A percentile compares a stretch with the other conserved stretches of the same genome.
Evolutionary conservation across 1,140 invertebrate genomes (phyloP).

Genomic region (Bombus superbus): DNA sequence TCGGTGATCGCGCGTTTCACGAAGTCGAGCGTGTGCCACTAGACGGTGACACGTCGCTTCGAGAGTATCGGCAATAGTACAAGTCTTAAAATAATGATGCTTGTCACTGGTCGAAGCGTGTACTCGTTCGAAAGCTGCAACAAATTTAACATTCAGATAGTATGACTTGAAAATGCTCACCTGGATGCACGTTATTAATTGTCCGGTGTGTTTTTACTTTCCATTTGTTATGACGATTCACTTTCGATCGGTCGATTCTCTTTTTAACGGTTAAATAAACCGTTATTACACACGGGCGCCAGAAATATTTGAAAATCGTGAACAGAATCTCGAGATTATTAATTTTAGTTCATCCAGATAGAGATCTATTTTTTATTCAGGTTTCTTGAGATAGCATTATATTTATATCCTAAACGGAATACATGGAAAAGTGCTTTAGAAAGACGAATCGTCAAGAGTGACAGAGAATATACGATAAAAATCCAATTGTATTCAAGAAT

Average conservation of each 20-base stretch:
- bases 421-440: background rate
- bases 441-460: background rate
- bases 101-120: slow-evolving; percentile 1
- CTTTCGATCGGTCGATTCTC: background rate
- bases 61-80: background rate
- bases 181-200: background rate
- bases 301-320: background rate
- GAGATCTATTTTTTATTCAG: background rate
- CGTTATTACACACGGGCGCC: too few relatives aligned
- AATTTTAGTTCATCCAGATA: background rate
- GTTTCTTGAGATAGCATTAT: background rate
- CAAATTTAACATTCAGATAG: background rate
- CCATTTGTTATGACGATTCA: background rate
- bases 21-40: background rate
- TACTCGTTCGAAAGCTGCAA: background rate
- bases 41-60: background rate
- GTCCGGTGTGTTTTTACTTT: background rate
- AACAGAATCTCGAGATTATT: background rate
- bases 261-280: background rate
- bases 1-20: background rate
- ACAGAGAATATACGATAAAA: background rate
- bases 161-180: background rate
- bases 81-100: slow-evolving; percentile 17
- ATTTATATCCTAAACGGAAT: too few relatives aligned
- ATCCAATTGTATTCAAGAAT: background rate